Conservation (phyloP, 2,888 invertebrate genomes). For the Opisthograptis luteolata region DNA sequence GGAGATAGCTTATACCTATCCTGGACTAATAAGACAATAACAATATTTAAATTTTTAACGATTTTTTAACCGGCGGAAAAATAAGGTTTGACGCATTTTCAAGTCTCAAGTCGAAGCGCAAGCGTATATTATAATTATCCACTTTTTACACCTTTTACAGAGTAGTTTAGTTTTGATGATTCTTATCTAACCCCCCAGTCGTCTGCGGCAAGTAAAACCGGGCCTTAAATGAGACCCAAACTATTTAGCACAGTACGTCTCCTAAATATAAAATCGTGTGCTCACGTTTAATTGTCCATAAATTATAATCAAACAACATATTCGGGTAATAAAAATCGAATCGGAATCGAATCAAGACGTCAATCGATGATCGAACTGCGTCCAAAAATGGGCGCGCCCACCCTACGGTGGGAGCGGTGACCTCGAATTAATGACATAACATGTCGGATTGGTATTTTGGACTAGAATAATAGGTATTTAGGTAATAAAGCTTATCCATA, state of each 20-base stretch:
- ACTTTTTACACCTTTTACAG: too few species aligned
- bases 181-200: too few species aligned
- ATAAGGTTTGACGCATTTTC: too few species aligned
- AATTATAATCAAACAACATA: conserved; percentile 26
- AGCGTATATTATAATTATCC: too few species aligned
- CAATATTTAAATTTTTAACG: too few species aligned
- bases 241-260: neutral
- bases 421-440: conserved; percentile 32
- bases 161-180: too few species aligned
- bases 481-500: too few species aligned
- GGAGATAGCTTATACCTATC: too few species aligned
- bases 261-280: conserved; percentile 3
- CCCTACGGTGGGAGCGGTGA: conserved; percentile 25
- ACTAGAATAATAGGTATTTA: neutral
- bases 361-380: conserved; percentile 30
- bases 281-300: conserved; percentile 22
- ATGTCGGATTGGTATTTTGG: conserved; percentile 8
- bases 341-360: conserved; percentile 26
- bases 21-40: too few species aligned
- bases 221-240: neutral
- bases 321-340: conserved; percentile 24
- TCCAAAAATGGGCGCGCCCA: conserved; percentile 33
- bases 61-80: too few species aligned
- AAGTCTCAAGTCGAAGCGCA: too few species aligned
- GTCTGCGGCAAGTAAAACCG: too few species aligned